Percentiles rank a stretch among this genome's conserved stretches.
Evolutionary conservation across 1,140 invertebrate genomes (phyloP).

Genomic region (Heliconius congener): DNA sequence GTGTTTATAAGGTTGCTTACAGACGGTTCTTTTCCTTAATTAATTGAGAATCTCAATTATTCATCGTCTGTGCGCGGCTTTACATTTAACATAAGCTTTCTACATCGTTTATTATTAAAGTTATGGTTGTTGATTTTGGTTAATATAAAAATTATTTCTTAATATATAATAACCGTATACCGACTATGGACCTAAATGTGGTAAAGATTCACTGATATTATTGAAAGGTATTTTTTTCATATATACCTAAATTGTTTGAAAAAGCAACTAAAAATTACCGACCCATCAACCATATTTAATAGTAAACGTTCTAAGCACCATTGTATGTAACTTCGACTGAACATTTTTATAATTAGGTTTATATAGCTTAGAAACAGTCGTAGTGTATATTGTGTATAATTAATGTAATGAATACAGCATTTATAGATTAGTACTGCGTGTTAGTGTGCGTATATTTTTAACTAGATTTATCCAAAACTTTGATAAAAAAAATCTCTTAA

Average conservation of each 20-base stretch:
- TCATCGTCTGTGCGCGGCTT: slow-evolving; percentile 39
- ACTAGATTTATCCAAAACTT: not conserved
- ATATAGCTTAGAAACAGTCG: slow-evolving; percentile 44
- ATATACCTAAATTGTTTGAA: too few species aligned
- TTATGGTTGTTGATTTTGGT: slow-evolving; percentile 30
- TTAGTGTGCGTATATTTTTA: slow-evolving; percentile 62
- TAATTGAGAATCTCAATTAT: slow-evolving; percentile 40
- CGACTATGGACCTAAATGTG: too few species aligned
- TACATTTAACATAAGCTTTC: slow-evolving; percentile 35
- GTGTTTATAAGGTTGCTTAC: slow-evolving; percentile 42
- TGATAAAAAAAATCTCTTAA: slow-evolving; percentile 7
- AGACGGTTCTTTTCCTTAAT: slow-evolving; percentile 48
- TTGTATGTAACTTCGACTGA: slow-evolving; percentile 81
- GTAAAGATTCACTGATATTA: too few species aligned
- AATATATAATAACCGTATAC: too few species aligned
- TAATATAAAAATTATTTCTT: not conserved
- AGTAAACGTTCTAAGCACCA: slow-evolving; percentile 63
- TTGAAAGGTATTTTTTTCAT: too few species aligned
- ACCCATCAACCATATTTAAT: not conserved
- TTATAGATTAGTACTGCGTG: slow-evolving; percentile 67
- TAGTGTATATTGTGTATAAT: slow-evolving; percentile 42
- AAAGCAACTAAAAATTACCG: too few species aligned
- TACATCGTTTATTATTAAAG: slow-evolving; percentile 52
- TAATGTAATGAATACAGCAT: slow-evolving; percentile 57
- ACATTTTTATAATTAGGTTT: slow-evolving; percentile 76